phyloP scores from a whole-genome alignment of 2,797 vertebrate genomes.

The Leucoraja ocellata region DNA sequence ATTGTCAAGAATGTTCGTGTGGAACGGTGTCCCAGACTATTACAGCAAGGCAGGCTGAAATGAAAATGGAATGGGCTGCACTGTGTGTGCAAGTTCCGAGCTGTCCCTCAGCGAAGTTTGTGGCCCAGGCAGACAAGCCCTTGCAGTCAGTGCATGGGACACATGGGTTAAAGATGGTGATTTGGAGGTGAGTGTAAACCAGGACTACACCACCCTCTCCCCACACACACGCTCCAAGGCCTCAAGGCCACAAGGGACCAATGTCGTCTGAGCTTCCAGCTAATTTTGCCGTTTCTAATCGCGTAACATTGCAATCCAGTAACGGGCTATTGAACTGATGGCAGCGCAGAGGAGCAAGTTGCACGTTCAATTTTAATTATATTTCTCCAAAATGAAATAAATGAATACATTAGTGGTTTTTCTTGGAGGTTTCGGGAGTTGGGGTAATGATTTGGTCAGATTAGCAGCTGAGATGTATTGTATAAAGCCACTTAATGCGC shows the following conservation, averaged over 20 bases:
- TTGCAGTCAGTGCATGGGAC: background rate
- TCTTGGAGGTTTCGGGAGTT: background rate
- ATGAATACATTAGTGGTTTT: background rate
- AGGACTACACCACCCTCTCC: background rate
- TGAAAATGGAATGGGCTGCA: background rate
- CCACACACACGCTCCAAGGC: background rate
- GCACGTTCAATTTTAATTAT: conserved; percentile 22
- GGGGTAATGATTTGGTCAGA: conserved; percentile 23
- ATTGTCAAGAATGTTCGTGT: background rate
- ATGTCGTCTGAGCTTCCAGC: background rate
- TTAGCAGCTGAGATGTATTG: background rate
- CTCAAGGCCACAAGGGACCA: background rate
- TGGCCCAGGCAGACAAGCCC: background rate
- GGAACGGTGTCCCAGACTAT: background rate
- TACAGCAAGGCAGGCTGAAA: background rate
- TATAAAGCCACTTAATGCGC: background rate
- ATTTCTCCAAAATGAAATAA: background rate
- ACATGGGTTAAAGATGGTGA: background rate
- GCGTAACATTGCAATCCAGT: background rate
- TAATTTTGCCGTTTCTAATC: background rate
- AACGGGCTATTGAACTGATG: background rate
- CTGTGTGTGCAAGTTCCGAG: background rate
- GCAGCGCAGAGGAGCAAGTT: background rate
- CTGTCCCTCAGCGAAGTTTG: background rate
- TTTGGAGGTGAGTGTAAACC: background rate